Evolutionary conservation across 2,113 vertebrate species (phyloP).

Genomic region (Passer domesticus): DNA sequence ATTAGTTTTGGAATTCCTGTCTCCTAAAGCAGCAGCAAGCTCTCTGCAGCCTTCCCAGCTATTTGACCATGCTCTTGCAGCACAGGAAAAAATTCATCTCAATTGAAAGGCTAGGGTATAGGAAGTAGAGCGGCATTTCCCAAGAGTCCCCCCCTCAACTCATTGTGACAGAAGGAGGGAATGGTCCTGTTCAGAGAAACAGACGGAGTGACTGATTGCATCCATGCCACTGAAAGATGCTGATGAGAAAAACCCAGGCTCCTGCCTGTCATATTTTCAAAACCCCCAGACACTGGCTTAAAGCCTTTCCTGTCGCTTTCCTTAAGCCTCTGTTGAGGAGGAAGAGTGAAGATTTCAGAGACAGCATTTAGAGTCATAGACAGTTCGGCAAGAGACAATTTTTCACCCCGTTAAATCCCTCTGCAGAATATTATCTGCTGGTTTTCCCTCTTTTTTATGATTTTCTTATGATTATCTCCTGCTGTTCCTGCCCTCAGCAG

Average conservation of each 20-base stretch:
- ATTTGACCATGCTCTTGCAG: not conserved
- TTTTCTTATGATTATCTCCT: constrained; percentile 71
- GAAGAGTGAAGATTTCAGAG: constrained; percentile 64
- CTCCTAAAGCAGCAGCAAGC: not conserved
- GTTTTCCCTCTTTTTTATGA: constrained; percentile 59
- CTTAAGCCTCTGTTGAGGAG: constrained; percentile 64
- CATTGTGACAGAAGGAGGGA: not conserved
- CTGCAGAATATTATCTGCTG: constrained; percentile 60
- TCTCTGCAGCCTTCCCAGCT: not conserved
- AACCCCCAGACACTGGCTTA: constrained; percentile 28
- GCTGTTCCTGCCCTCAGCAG: constrained; percentile 58
- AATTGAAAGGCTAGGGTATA: not conserved
- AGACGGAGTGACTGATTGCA: constrained; percentile 27
- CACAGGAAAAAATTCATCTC: not conserved
- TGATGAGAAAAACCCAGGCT: constrained; percentile 51
- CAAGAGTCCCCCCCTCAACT: constrained; percentile 3
- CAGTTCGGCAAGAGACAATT: constrained; percentile 54
- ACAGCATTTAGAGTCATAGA: constrained; percentile 64
- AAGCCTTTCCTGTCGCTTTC: constrained; percentile 53
- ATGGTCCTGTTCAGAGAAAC: constrained; percentile 7
- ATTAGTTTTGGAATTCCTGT: not conserved
- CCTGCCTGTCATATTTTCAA: constrained; percentile 65
- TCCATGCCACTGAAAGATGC: constrained; percentile 56
- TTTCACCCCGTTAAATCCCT: constrained; percentile 65
- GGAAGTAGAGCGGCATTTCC: not conserved